Evolutionary conservation across 2,888 invertebrate genomes (phyloP), one percentile per base, ranked within the genome.

Genomic region (Teinopalpus imperialis): DNA sequence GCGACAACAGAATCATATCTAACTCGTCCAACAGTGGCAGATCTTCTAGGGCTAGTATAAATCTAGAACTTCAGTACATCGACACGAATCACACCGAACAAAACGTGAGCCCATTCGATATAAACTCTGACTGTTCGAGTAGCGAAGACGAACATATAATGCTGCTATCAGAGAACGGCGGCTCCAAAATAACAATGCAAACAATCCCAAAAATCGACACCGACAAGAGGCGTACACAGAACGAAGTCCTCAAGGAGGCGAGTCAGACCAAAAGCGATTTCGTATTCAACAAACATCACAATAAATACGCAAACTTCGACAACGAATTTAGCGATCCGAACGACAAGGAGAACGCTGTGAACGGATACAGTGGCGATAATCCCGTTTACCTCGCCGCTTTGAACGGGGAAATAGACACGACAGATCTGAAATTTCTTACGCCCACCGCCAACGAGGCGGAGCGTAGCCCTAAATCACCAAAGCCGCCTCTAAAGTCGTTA

Each of bases 101-200:
- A 3, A 73, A 61, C 5, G 74, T 81, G 5, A 80, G 80, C 39
- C 71, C 76, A 1, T 73, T 71, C 52, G 73, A 76, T 32, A 7
- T 86, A 0, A 70, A 89, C 53, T 72, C 89, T 0, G 89, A 89
- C 35, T 83, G 87, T 16, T 89, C 89, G 0, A 85, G 85, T 49
- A 86, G 86, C 26, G 89, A 90, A 61, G 89, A 90, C 29, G 89
- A 90, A 32, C 83, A 90, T 40, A 40, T 90, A 5, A 76, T 90
- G 78, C 56, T 90, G 1, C 52, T 90, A 5, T 83, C 89, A 0
- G 89, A 89, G 51, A 83, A 88, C 30, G 87, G 81, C 0, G 87
- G 83, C 0, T 78, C 86, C 0, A 88, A 85, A 56, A 89, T 89
- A 1, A 90, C 89, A 0, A 89, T 90, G 83, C 81, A 87, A 48